Evolutionary conservation across 2,113 vertebrate genomes (phyloP), one percentile per base, ranked within the genome.

Genomic region (Neotoma lepida): DNA sequence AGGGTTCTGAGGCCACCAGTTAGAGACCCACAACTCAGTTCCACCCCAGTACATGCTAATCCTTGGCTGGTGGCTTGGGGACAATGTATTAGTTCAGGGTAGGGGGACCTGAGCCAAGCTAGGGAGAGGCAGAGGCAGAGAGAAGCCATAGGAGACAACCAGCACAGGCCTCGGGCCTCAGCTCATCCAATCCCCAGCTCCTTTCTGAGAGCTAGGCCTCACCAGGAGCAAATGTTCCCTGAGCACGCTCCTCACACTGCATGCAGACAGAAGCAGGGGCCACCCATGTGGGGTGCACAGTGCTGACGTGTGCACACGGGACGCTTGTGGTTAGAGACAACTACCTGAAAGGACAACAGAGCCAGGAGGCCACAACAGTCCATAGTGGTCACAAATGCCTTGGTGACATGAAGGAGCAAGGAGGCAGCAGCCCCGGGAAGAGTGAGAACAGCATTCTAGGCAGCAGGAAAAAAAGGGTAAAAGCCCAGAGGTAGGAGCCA

Each of bases 401-500:
- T 2, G 8, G 26, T 20, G 81, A 51, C 35, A 10, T 1, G 35
- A 15, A 64, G 63, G 14, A 35, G 22, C 66, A 39, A 41, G 26
- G 13, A 10, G 18, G 70, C 26, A 15, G 44, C 63, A 49, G 33
- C 17, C 33, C 44, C 0, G 41, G 24, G 66, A 35, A 35, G n/a
- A n/a, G 4, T 0, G 4, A 70, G 54, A 76, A 39, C 70, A 5
- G 74, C 61, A 41, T 30, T 49, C 44, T 58, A 14, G n/a, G 44
- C 17, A 20, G 35, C 8, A 54, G 74, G 35, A 28, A 33, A 2
- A 3, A 35, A 9, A 2, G 49, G 1, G 0, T 1, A 0, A 26
- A 64, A 7, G 74, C 49, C 0, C 86, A 35, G 2, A 15, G 46
- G 39, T 1, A 28, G 30, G 84, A 35, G 51, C 4, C 4, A 5